Base-by-base conservation (phyloP, 2,797 vertebrate genomes). In the Malurus splendens region DNA sequence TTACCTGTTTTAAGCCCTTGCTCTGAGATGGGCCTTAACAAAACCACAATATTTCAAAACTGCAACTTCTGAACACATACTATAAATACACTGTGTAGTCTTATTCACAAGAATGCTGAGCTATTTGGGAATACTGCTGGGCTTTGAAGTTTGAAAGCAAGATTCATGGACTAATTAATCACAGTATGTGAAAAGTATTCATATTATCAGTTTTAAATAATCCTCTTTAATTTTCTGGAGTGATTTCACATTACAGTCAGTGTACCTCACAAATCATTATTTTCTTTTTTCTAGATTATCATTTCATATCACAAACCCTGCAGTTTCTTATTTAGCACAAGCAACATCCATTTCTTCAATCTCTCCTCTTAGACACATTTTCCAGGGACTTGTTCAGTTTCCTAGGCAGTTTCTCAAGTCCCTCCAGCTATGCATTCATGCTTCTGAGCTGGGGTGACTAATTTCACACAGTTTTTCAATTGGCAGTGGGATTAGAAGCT, bases 121-220 rank as follows among this genome's bases (percentile, higher is more conserved):
- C 39, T 87, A 64, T 74, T 74, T 71, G 75, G 90, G 79, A 94
- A 86, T 80, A 82, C 3, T 76, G 39, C 51, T 85, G 89, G 82
- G 54, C 79, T 95, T 91, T 76, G 57, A 87, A 91, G 47, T 62
- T 78, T 78, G 71, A 89, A 60, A 75, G 91, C 44, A 94, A 80
- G 56, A 89, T 68, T 56, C 18, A 14, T 1, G 0, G 54, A 74
- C 25, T 87, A 92, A 87, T 89, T 84, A 91, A 83, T 74, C 72
- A 80, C 54, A 77, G 54, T 54, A 71, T 10, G 18, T 55, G 42
- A 90, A 70, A 87, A 74, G 44, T 80, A 92, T 80, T 92, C 68
- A 39, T 82, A 77, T 61, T 88, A 85, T 61, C 65, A 89, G 50
- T 94, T 90, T 85, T 82, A 92, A 74, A 77, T 74, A 92, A 77